Conservation (phyloP, 2,113 vertebrate genomes). For the Oreochromis aureus region DNA sequence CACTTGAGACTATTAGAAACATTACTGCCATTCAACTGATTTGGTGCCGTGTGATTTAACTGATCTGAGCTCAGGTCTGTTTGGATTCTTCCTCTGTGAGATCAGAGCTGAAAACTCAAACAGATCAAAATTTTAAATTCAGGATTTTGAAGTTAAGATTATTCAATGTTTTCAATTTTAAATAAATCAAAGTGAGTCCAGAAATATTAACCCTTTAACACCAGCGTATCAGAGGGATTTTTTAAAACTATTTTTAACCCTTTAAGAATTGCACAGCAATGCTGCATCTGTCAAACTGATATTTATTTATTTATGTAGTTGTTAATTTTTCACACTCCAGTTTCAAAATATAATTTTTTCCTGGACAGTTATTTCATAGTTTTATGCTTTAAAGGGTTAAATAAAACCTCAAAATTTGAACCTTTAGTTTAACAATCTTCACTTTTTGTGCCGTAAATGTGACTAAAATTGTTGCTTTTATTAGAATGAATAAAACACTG, state of each 20-base stretch:
- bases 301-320: background rate
- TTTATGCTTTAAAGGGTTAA: background rate
- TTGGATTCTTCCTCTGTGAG: background rate
- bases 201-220: background rate
- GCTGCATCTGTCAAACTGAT: background rate
- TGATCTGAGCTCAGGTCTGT: background rate
- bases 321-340: background rate
- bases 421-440: background rate
- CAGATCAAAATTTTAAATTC: background rate
- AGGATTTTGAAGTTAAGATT: background rate
- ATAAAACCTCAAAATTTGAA: background rate
- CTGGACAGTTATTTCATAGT: background rate
- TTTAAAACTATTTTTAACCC: background rate
- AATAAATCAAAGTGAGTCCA: background rate
- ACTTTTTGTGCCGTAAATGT: background rate
- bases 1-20: background rate
- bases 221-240: background rate
- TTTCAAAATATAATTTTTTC: background rate
- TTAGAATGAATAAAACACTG: background rate
- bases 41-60: background rate
- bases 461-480: background rate
- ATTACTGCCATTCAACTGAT: background rate
- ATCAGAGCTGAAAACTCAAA: background rate
- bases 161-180: background rate
- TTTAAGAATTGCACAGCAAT: background rate